Percentiles rank a stretch among this genome's conserved stretches.
Conservation (phyloP, 2,113 vertebrate genomes). For the Caretta caretta region DNA sequence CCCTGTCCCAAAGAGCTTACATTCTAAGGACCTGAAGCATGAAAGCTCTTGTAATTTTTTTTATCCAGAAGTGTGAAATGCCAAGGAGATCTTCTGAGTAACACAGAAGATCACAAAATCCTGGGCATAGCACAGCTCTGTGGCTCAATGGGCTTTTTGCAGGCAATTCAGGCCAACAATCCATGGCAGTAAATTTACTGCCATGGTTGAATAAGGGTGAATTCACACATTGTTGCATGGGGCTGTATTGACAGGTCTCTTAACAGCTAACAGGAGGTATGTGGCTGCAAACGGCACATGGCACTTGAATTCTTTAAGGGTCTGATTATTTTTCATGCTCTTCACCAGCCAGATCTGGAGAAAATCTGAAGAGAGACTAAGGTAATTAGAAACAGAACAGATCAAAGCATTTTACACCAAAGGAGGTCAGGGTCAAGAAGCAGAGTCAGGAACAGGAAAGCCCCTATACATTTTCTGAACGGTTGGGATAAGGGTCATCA, state of each 20-base stretch:
- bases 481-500: neutral
- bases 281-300: neutral
- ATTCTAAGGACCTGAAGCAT: too few relatives aligned
- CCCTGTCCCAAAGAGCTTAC: too few relatives aligned
- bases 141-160: neutral
- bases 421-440: neutral
- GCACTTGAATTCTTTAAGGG: slow-evolving; percentile 51
- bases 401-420: slow-evolving; percentile 9
- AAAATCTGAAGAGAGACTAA: neutral
- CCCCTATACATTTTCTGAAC: neutral
- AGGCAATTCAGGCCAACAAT: neutral
- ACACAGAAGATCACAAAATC: neutral
- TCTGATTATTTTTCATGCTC: slow-evolving; percentile 27
- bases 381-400: slow-evolving; percentile 27
- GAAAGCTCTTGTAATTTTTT: too few relatives aligned
- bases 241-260: slow-evolving; percentile 13
- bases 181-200: slow-evolving; percentile 6
- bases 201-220: neutral
- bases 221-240: neutral
- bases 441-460: slow-evolving; percentile 49
- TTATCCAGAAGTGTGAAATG: too few relatives aligned
- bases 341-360: slow-evolving; percentile 28
- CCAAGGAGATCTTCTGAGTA: neutral
- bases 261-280: slow-evolving; percentile 40
- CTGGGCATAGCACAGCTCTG: neutral